phyloP scores from a whole-genome alignment of 2,797 vertebrate genomes.

The Anableps anableps region DNA sequence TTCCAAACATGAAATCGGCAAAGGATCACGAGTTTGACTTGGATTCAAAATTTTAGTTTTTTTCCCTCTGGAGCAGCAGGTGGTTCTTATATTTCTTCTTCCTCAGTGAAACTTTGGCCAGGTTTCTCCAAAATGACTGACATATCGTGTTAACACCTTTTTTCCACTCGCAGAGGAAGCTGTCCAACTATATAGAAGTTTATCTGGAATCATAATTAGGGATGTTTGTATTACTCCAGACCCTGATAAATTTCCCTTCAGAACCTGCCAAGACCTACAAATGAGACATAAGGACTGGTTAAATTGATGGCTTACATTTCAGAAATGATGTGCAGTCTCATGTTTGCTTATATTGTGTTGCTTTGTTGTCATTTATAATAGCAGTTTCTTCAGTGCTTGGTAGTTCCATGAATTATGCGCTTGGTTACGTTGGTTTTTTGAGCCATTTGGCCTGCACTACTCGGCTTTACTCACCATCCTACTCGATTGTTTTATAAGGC shows the following conservation, averaged over 20 bases:
- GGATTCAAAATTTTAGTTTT: conserved; percentile 21
- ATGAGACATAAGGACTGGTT: conserved; percentile 4
- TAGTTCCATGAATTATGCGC: conserved; percentile 32
- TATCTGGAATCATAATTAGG: conserved; percentile 65
- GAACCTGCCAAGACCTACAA: conserved; percentile 39
- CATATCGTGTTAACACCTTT: conserved; percentile 35
- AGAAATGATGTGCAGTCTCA: conserved; percentile 20
- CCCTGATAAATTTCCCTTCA: conserved; percentile 41
- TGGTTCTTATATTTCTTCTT: conserved; percentile 63
- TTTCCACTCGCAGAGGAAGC: conserved; percentile 29
- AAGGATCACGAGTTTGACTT: conserved; percentile 33
- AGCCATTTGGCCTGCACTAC: conserved; percentile 34
- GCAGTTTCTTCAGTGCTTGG: conserved; percentile 6
- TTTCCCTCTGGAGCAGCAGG: conserved; percentile 47
- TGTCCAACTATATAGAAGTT: conserved; percentile 37
- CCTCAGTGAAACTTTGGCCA: conserved; percentile 22
- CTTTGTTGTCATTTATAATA: conserved; percentile 15
- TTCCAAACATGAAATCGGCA: conserved; percentile 36
- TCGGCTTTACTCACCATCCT: conserved; percentile 41
- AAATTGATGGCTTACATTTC: conserved; percentile 38
- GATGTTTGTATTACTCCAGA: conserved; percentile 41
- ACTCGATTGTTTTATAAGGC: conserved; percentile 63
- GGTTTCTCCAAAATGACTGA: conserved; percentile 26
- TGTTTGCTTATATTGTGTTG: conserved; percentile 6
- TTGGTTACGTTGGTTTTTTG: conserved; percentile 30